Base-by-base conservation (phyloP, 2,888 invertebrate genomes). In the Plagiodera versicolora region DNA sequence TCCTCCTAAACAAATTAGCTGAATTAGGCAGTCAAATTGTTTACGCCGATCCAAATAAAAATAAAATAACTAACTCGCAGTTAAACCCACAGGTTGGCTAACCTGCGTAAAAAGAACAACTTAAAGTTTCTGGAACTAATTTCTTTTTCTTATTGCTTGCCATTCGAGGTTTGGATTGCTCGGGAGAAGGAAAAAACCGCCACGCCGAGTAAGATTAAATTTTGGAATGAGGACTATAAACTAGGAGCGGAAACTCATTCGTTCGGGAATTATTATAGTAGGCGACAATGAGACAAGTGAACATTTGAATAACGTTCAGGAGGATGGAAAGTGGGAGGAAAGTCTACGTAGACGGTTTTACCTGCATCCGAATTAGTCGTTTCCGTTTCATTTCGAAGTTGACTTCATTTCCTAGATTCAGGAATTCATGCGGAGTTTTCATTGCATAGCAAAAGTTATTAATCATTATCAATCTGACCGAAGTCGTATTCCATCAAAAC, bases 141-240 rank as follows among this genome's bases (percentile, higher is more conserved):
- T 39, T n/a, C 11, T 14, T 39, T 14, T 39, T 14, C 39, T 39
- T 14, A 39, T 14, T 39, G 39, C 14, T 8, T 14, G 39, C 39
- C 14, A 39, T 39, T 39, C 14, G 14, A 64, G 58, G 58, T 60
- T 52, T 52, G 51, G 19, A 58, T 60, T 56, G 56, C 60, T 55
- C 45, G 19, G 56, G 44, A 62, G 51, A 49, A 57, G n/a, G 61
- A 53, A 64, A 58, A 60, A 58, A 46, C 56, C 51, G 56, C 45
- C 30, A 45, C 45, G n/a, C 14, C 14, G 39, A n/a, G 39, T 14
- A 39, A 14, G 39, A 39, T 39, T 39, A 39, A 39, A 39, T 39
- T 39, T 11, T 14, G 39, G 14, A 39, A 39, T 39, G 39, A 39
- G 14, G 39, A 14, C 39, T 14, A 14, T 39, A 39, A 39, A 39